Evolutionary conservation across 1,140 invertebrate species (phyloP).

Genomic region (Cataglyphis hispanica): DNA sequence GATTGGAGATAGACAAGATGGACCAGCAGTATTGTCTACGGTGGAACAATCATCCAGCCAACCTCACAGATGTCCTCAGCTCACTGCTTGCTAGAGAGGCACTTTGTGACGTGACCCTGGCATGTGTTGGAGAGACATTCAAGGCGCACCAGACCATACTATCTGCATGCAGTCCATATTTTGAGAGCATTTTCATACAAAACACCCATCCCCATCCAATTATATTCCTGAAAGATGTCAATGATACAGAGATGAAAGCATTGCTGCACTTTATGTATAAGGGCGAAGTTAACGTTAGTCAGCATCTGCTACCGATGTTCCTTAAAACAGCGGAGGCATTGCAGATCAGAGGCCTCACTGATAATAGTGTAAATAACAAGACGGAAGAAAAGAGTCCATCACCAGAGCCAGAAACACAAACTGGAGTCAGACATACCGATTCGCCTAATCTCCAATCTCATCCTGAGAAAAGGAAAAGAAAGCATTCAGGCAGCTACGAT

Average conservation of each 20-base stretch:
- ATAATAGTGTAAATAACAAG: slow-evolving; percentile 90
- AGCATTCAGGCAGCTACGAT: slow-evolving; percentile 90
- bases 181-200: slow-evolving; percentile 96
- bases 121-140: slow-evolving; percentile 96
- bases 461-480: slow-evolving; percentile 90
- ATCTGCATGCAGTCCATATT: slow-evolving; percentile 97
- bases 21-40: slow-evolving; percentile 97
- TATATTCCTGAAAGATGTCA: slow-evolving; percentile 96
- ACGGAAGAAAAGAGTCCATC: slow-evolving; percentile 82
- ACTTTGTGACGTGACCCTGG: slow-evolving; percentile 96
- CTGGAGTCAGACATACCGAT: slow-evolving; percentile 79
- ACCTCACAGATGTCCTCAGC: slow-evolving; percentile 95
- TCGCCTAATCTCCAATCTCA: slow-evolving; percentile 82
- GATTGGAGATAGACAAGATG: slow-evolving; percentile 89
- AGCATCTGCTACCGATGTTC: slow-evolving; percentile 95
- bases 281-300: slow-evolving; percentile 95
- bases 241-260: slow-evolving; percentile 94
- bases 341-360: slow-evolving; percentile 95
- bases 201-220: slow-evolving; percentile 97
- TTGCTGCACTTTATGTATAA: slow-evolving; percentile 96
- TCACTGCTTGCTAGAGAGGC: slow-evolving; percentile 94
- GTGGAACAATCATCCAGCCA: slow-evolving; percentile 97
- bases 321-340: slow-evolving; percentile 96
- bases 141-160: slow-evolving; percentile 97
- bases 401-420: slow-evolving; percentile 82